These are phyloP conservation scores for Tapera naevia DNA, from an alignment of 2,797 vertebrate genomes.

Conservation along the genomic window DNA sequence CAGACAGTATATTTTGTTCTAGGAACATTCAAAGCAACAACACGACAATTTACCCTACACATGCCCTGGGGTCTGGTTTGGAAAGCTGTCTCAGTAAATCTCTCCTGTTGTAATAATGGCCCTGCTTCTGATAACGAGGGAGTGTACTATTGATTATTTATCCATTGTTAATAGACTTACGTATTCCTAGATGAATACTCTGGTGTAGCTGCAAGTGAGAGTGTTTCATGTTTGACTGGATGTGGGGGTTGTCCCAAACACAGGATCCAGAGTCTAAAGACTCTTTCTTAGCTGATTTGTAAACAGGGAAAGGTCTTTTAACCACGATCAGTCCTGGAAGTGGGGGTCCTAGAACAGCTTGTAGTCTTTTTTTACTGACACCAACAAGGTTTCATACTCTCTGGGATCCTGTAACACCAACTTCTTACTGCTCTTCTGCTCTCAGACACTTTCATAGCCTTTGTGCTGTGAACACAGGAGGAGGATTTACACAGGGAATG, in stretches of 20 bases:
- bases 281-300: not conserved
- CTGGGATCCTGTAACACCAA: not conserved
- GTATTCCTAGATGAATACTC: not conserved
- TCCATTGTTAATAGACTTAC: not conserved
- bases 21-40: not conserved
- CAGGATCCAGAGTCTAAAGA: not conserved
- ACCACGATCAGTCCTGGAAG: not conserved
- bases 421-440: not conserved
- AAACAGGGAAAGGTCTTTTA: not conserved
- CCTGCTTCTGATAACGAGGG: not conserved
- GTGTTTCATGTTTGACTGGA: not conserved
- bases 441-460: not conserved
- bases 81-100: not conserved
- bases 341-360: accelerated
- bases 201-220: not conserved
- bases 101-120: conserved; percentile 8
- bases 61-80: not conserved
- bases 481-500: not conserved
- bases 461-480: not conserved
- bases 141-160: conserved; percentile 36
- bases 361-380: not conserved
- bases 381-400: not conserved
- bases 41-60: not conserved
- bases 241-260: not conserved
- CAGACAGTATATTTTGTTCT: not conserved